Evolutionary conservation across 1,140 invertebrate genomes (phyloP).

Genomic region (Heliconius congener): DNA sequence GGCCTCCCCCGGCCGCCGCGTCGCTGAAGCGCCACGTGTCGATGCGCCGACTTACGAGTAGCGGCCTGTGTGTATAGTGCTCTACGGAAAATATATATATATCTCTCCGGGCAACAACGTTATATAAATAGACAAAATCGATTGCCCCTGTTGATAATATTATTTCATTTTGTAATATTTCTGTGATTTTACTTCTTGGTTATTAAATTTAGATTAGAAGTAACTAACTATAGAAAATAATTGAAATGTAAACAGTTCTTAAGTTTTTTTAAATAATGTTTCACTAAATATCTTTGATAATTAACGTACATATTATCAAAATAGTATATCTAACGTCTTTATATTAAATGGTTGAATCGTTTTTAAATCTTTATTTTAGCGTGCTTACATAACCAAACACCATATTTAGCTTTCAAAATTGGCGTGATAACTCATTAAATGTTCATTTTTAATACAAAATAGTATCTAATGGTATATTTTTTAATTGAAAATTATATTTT

Average conservation of each 20-base stretch:
- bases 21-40: conserved; percentile 45
- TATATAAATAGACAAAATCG: conserved; percentile 25
- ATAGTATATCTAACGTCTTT: too few relatives aligned
- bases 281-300: too few relatives aligned
- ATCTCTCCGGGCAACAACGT: neutral
- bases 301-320: too few relatives aligned
- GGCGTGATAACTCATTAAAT: too few relatives aligned
- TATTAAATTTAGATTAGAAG: neutral
- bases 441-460: too few relatives aligned
- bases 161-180: neutral
- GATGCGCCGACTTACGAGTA: conserved; percentile 33
- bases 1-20: conserved; percentile 30
- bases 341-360: too few relatives aligned
- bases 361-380: too few relatives aligned
- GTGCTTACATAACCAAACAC: too few relatives aligned
- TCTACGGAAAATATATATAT: neutral
- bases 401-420: too few relatives aligned
- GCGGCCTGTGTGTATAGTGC: conserved; percentile 21
- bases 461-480: neutral
- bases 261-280: too few relatives aligned
- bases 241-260: too few relatives aligned
- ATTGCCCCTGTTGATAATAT: neutral
- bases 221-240: too few relatives aligned
- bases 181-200: neutral
- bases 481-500: neutral